These are phyloP conservation scores for Amyelois transitella DNA, from an alignment of 1,140 invertebrate species.

Conservation along the genomic window DNA sequence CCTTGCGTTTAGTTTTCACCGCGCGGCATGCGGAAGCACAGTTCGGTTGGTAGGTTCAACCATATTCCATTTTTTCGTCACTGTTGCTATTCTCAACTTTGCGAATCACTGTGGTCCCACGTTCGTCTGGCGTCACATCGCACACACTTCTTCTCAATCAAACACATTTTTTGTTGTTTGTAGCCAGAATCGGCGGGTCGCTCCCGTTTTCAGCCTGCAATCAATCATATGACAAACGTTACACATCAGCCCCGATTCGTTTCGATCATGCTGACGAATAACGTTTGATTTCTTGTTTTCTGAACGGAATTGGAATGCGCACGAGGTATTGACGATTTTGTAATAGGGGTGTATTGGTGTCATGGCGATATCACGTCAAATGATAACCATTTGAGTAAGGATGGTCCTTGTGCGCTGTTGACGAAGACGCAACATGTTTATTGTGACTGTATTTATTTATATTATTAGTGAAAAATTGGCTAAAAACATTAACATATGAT, in stretches of 20 bases:
- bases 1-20: slow-evolving; percentile 29
- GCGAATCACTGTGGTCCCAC: slow-evolving; percentile 40
- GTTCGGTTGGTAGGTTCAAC: slow-evolving; percentile 51
- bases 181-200: slow-evolving; percentile 37
- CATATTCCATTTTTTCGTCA: slow-evolving; percentile 68
- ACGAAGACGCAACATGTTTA: too few relatives aligned
- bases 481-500: too few relatives aligned
- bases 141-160: slow-evolving; percentile 50
- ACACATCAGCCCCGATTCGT: slow-evolving; percentile 24
- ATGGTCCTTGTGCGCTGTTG: too few relatives aligned
- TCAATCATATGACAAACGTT: slow-evolving; percentile 22
- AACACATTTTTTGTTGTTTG: slow-evolving; percentile 67
- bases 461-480: too few relatives aligned
- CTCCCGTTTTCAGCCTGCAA: slow-evolving; percentile 42
- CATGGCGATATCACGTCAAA: too few relatives aligned
- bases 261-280: slow-evolving; percentile 28
- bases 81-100: slow-evolving; percentile 55
- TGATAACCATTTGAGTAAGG: neutral
- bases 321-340: too few relatives aligned
- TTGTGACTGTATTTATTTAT: too few relatives aligned
- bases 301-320: slow-evolving; percentile 51
- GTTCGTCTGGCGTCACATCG: slow-evolving; percentile 55
- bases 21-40: slow-evolving; percentile 57
- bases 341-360: too few relatives aligned
- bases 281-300: slow-evolving; percentile 20